These are phyloP conservation scores for Heliconius ethilla DNA, from an alignment of 2,888 invertebrate species.

Conservation along the genomic window DNA sequence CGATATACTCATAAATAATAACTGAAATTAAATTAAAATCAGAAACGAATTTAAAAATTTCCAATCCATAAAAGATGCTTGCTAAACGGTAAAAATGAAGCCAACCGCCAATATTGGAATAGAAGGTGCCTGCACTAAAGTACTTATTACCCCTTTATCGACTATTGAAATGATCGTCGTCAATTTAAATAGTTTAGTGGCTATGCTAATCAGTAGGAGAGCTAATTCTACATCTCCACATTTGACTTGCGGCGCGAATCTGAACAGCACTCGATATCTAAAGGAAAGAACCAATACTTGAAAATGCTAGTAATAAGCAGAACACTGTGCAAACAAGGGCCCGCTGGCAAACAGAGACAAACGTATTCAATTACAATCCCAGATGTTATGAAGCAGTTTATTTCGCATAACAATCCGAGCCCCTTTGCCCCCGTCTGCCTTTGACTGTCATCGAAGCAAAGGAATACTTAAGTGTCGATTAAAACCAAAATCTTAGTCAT, in stretches of 20 bases:
- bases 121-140: background rate
- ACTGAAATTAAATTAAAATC: background rate
- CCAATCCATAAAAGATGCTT: background rate
- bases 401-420: constrained; percentile 38
- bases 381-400: constrained; percentile 44
- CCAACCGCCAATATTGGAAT: background rate
- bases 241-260: constrained; percentile 32
- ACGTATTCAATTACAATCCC: constrained; percentile 44
- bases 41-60: background rate
- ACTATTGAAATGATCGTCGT: constrained; percentile 11
- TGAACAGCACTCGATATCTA: constrained; percentile 35
- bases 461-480: constrained; percentile 40
- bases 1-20: background rate
- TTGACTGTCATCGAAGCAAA: constrained; percentile 34
- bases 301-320: constrained; percentile 45
- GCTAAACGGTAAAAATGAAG: background rate
- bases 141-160: constrained; percentile 21
- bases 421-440: constrained; percentile 33
- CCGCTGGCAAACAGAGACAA: constrained; percentile 45
- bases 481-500: constrained; percentile 38
- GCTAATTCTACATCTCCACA: constrained; percentile 41
- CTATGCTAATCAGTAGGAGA: constrained; percentile 38
- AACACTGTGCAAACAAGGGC: constrained; percentile 45
- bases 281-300: constrained; percentile 40
- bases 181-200: constrained; percentile 28